Base-by-base conservation (phyloP, 2,797 vertebrate species). In the Phrynocephalus guinanensis region DNA sequence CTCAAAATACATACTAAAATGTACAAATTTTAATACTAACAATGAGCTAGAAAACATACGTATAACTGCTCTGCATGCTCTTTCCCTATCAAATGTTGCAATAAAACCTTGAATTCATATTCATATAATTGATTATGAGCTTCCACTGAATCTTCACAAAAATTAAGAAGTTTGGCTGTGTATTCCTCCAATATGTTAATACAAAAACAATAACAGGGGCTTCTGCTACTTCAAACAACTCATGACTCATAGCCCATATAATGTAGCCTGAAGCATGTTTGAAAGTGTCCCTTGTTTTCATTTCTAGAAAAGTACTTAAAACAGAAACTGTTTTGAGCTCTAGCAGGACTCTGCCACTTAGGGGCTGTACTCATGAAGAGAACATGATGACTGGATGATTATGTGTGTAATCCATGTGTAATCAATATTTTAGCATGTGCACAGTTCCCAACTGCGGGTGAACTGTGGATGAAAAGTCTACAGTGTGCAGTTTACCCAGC, bases 21-120 rank as follows among this genome's bases (percentile, higher is more conserved):
- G 22, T 11, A 26, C n/a, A 71, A 66, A 16, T 80, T 60, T 86
- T 80, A 44, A 79, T 38, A 5, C 68, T 50, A 80, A 50, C 18
- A 30, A 73, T 38, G 24, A 5, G 7, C 20, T 33, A n/a, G 33
- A 68, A 5, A 60, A 50, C 72, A 83, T 63, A 15, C 68, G 7
- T 63, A 20, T 81, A 56, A 70, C 3, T 56, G 38, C 50, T 84
- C 52, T 72, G 18, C 38, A 77, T 48, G 28, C 20, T 26, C 50
- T 68, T 33, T 48, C 9, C 16, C 33, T 13, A 38, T 48, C 28
- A 88, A 72, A 13, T 38, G 38, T 15, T 79, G n/a, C 26, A 73
- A 44, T 22, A 68, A 89, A 91, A 66, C 56, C 33, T 6, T 90
- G 48, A 1, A 1, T 30, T 85, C 80, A 50, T 2, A 68, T 83